Evolutionary conservation across 2,797 vertebrate species (phyloP).

Genomic region (Gymnoscopelus braueri): DNA sequence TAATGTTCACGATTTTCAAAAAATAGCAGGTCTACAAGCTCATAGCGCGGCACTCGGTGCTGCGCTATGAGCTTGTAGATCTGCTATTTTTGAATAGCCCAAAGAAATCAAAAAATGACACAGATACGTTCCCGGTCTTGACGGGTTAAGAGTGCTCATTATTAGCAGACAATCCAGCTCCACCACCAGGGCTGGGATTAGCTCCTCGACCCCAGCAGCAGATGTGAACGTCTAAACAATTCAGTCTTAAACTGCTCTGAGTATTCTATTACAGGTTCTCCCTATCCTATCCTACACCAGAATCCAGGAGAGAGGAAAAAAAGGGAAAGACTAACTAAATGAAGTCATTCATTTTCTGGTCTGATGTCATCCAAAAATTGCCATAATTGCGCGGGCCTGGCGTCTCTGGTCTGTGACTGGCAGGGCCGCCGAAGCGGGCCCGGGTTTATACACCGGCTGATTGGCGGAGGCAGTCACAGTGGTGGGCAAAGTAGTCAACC

Average conservation of each 20-base stretch:
- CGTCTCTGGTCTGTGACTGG: constrained; percentile 78
- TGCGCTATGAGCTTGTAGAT: no score
- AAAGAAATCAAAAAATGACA: no score
- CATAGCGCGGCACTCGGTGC: no score
- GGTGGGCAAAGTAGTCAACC: no score
- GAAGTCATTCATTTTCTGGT: constrained; percentile 84
- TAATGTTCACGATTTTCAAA: no score
- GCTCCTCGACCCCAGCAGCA: constrained; percentile 62
- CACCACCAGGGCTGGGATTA: constrained; percentile 59
- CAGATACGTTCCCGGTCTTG: no score
- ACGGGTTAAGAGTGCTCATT: constrained; percentile 74
- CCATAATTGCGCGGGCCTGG: constrained; percentile 77
- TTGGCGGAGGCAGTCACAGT: no score
- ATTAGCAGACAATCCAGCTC: constrained; percentile 65
- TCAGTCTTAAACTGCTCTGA: constrained; percentile 69
- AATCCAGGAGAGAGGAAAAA: constrained; percentile 53
- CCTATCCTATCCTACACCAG: constrained; percentile 46
- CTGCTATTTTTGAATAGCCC: no score
- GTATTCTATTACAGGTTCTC: constrained; percentile 75
- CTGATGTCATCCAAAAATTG: constrained; percentile 82
- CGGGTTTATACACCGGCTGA: no score
- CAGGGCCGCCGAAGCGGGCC: constrained; percentile 19
- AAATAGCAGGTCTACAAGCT: no score
- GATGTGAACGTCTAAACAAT: constrained; percentile 70
- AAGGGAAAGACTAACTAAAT: constrained; percentile 70